Evolutionary conservation across 2,113 vertebrate species (phyloP).

Genomic region (Pollimyrus isidori): DNA sequence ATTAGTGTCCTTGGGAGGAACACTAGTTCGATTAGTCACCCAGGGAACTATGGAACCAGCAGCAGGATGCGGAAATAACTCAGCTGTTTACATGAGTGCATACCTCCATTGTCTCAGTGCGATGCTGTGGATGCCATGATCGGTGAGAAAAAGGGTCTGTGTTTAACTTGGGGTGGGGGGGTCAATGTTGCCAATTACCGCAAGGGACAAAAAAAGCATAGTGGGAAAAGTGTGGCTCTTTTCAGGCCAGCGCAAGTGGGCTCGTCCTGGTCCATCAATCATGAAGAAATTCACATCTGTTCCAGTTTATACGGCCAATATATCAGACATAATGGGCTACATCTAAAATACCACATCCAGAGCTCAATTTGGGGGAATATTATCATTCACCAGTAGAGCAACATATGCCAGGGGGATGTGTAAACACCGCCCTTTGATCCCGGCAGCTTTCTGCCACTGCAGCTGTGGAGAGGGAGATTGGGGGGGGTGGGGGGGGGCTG

Average conservation of each 20-base stretch:
- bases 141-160: no score
- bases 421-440: neutral
- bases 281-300: constrained; percentile 9
- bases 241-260: neutral
- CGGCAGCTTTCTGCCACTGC: no score
- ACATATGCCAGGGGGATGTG: neutral
- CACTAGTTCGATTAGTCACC: neutral
- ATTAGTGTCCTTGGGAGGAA: neutral
- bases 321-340: constrained; percentile 1
- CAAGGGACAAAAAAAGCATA: neutral
- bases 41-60: neutral
- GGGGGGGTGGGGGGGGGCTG: neutral
- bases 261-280: constrained; percentile 5
- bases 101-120: neutral
- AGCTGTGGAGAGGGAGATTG: neutral
- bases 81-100: neutral
- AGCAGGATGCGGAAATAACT: neutral
- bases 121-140: neutral
- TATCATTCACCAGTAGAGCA: neutral
- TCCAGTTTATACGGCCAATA: neutral
- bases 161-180: neutral
- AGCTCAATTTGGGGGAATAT: constrained; percentile 5
- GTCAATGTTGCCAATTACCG: neutral
- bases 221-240: neutral
- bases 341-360: neutral